Percentiles rank a stretch among this genome's conserved stretches.
phyloP scores from a whole-genome alignment of 2,113 vertebrate genomes.

The Theristicus caerulescens region DNA sequence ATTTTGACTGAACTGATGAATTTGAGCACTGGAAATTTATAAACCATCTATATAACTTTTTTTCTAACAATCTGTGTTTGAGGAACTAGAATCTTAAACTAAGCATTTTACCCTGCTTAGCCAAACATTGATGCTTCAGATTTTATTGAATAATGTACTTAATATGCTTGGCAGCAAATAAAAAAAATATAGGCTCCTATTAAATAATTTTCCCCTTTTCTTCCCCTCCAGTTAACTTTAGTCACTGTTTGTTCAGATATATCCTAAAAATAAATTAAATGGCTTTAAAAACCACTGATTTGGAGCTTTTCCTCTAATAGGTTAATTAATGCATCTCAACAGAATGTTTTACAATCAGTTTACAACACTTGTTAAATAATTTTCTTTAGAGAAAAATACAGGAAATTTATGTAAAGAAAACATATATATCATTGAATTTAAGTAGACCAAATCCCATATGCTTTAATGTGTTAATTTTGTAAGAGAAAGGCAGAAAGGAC shows the following conservation, averaged over 20 bases:
- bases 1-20: background rate
- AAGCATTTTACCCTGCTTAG: background rate
- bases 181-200: background rate
- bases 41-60: background rate
- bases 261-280: background rate
- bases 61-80: background rate
- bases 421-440: background rate
- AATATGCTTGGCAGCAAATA: background rate
- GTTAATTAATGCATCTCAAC: background rate
- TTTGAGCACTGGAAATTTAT: background rate
- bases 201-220: background rate
- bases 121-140: background rate
- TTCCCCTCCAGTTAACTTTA: background rate
- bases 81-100: background rate
- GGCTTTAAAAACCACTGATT: accelerated
- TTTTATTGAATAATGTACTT: background rate
- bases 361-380: background rate
- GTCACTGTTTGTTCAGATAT: background rate
- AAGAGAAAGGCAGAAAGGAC: background rate
- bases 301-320: background rate
- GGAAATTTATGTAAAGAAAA: background rate
- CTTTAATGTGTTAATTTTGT: background rate
- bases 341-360: background rate
- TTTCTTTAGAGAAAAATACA: background rate
- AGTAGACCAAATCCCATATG: background rate